phyloP scores from a whole-genome alignment of 2,797 vertebrate genomes.

The Sebastes itinus region DNA sequence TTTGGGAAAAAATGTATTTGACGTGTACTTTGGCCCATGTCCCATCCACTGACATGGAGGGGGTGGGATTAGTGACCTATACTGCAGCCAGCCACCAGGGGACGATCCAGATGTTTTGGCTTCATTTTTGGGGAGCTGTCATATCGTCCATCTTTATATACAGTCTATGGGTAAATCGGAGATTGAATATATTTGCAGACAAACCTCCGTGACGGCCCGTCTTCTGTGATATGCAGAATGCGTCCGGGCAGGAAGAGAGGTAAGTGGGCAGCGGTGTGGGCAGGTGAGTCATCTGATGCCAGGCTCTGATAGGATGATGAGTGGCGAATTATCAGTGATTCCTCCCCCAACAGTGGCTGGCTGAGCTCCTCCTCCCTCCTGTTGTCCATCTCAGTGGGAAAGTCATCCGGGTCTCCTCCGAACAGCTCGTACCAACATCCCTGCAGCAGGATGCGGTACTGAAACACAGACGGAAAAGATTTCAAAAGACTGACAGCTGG shows the following conservation, averaged over 20 bases:
- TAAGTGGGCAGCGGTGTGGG: slow-evolving; percentile 83
- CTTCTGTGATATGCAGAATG: slow-evolving; percentile 91
- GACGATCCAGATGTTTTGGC: too few species aligned
- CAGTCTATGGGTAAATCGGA: background rate
- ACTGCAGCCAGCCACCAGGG: too few species aligned
- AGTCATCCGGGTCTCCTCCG: slow-evolving; percentile 89
- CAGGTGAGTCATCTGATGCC: slow-evolving; percentile 84
- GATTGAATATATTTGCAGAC: background rate
- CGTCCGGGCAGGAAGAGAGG: slow-evolving; percentile 91
- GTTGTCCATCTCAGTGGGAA: slow-evolving; percentile 91
- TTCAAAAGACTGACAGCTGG: background rate
- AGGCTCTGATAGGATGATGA: slow-evolving; percentile 88
- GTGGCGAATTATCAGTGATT: slow-evolving; percentile 86
- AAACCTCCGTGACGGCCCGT: slow-evolving; percentile 86
- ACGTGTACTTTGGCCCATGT: too few species aligned
- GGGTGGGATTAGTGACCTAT: too few species aligned
- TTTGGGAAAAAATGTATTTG: too few species aligned
- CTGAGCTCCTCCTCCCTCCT: slow-evolving; percentile 82
- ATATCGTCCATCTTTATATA: too few species aligned
- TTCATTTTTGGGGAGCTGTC: too few species aligned
- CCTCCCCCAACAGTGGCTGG: slow-evolving; percentile 92
- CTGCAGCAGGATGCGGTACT: slow-evolving; percentile 94
- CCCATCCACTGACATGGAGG: too few species aligned
- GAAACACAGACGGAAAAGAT: slow-evolving; percentile 3
- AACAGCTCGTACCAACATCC: slow-evolving; percentile 96